Evolutionary conservation across 1,140 invertebrate genomes (phyloP).

Genomic region (Tyrophagus putrescentiae): DNA sequence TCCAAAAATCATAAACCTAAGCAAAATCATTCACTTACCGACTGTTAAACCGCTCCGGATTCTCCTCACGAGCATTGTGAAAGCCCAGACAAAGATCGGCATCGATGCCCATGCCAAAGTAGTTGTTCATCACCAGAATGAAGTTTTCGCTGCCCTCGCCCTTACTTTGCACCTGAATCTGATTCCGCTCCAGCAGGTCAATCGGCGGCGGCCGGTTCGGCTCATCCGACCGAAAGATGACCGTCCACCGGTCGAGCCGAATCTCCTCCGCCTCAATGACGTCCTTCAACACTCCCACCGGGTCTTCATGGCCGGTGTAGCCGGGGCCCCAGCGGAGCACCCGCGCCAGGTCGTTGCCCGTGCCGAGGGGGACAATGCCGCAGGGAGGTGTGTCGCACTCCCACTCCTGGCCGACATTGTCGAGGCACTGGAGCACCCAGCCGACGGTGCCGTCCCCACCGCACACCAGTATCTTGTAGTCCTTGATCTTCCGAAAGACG

Average conservation of each 20-base stretch:
- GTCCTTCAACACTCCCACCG: conserved; percentile 80
- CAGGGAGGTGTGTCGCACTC: conserved; percentile 95
- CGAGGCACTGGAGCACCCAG: conserved; percentile 92
- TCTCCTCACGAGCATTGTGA: conserved; percentile 83
- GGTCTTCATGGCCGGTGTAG: conserved; percentile 93
- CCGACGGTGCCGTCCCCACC: conserved; percentile 99
- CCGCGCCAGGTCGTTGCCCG: conserved; percentile 88
- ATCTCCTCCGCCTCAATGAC: conserved; percentile 99
- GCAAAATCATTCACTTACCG: conserved; percentile 29
- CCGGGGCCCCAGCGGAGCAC: conserved; percentile 93
- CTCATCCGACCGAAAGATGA: conserved; percentile 75
- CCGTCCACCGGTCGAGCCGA: conserved; percentile 81
- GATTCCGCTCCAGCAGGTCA: conserved; percentile 21
- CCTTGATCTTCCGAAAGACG: conserved; percentile 91
- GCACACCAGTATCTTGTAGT: conserved; percentile 97
- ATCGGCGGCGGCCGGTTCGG: conserved; percentile 50
- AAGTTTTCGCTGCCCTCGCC: conserved; percentile 95
- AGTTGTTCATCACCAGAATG: conserved; percentile 99
- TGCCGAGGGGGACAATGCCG: conserved; percentile 93
- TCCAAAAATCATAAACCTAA: too few relatives aligned
- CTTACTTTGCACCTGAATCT: conserved; percentile 30
- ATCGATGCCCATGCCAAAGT: conserved; percentile 98
- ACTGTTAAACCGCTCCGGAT: conserved; percentile 96
- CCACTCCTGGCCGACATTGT: conserved; percentile 95
- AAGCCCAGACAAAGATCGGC: conserved; percentile 96